Evolutionary conservation across 23 tunicate species (phyloP), one percentile per base, ranked within the genome.

Genomic region (Botrylloides violaceus): DNA sequence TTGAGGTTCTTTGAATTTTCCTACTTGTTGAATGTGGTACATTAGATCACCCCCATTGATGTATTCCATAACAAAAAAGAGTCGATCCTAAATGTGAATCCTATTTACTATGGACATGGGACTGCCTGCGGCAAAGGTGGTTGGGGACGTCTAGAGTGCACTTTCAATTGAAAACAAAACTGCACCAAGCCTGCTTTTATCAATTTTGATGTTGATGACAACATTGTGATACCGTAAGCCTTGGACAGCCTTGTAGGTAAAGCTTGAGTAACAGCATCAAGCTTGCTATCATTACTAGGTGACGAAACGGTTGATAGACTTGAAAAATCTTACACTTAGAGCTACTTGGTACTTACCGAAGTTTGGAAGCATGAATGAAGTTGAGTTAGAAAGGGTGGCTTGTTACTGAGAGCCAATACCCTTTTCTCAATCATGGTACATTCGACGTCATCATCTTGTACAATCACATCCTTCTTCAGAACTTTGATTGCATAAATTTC

Each of bases 41-140:
- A 92, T 92, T 66, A 92, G 79, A 65, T 92, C 98, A 2, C 98
- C 98, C 2, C 98, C 98, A 33, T 80, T 84, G 75, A 92, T 73
- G 32, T 92, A 92, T 76, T 92, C 98, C 98, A 92, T 92, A n/a
- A 92, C 98, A 61, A 92, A 92, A 72, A 76, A 92, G 56, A 92
- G 66, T 27, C 98, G 92, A 71, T 92, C 98, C 98, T 84, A 32
- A 60, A 25, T n/a, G n/a, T n/a, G n/a, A n/a, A n/a, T n/a, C n/a
- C n/a, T n/a, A n/a, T n/a, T n/a, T n/a, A n/a, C n/a, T n/a, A n/a
- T n/a, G 19, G 65, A 1, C 29, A 60, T 0, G n/a, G n/a, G 65
- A 59, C 9, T 7, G 65, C 65, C 19, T 24, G 9, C 27, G 64
- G 29, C 64, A 23, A 23, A 60, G n/a, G 26, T 60, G 30, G 29